These are phyloP conservation scores for Drosophila anomelani DNA, from an alignment of 2,888 invertebrate species.

Conservation along the genomic window DNA sequence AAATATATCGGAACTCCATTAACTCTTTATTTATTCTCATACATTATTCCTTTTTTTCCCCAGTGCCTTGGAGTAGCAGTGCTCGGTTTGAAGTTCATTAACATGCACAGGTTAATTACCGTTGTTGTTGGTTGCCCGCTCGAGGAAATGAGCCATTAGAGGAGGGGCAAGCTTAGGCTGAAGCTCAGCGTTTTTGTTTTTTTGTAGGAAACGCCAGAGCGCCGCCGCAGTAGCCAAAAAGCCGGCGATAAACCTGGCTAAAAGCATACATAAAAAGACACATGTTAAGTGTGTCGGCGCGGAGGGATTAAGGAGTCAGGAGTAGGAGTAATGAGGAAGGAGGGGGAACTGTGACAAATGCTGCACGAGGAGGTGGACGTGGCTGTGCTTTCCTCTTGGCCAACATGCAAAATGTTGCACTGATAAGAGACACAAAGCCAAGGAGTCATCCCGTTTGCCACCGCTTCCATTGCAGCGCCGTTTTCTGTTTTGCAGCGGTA, in stretches of 20 bases:
- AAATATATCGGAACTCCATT: too few species aligned
- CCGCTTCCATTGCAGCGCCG: conserved; percentile 31
- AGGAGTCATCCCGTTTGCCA: conserved; percentile 74
- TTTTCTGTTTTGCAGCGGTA: conserved; percentile 49
- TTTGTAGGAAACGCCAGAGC: conserved; percentile 45
- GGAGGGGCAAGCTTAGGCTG: conserved; percentile 54
- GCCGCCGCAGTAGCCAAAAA: conserved; percentile 66
- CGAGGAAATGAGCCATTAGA: conserved; percentile 82
- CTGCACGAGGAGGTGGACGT: conserved; percentile 37
- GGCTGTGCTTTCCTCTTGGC: conserved; percentile 45
- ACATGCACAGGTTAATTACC: conserved; percentile 84
- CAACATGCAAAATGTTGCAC: conserved; percentile 80
- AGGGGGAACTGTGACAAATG: conserved; percentile 73
- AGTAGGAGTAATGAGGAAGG: background rate
- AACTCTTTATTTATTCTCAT: background rate
- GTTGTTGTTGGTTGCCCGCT: conserved; percentile 59
- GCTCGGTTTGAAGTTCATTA: conserved; percentile 80
- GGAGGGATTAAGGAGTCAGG: conserved; percentile 16
- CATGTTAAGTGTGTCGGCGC: conserved; percentile 71
- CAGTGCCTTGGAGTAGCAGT: conserved; percentile 31
- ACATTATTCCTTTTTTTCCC: background rate
- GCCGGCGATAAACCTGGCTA: conserved; percentile 76
- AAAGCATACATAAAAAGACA: conserved; percentile 79
- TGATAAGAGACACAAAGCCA: conserved; percentile 78
- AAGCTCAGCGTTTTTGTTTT: background rate